phyloP scores from a whole-genome alignment of 2,888 invertebrate genomes.

The Enchytraeus crypticus region DNA sequence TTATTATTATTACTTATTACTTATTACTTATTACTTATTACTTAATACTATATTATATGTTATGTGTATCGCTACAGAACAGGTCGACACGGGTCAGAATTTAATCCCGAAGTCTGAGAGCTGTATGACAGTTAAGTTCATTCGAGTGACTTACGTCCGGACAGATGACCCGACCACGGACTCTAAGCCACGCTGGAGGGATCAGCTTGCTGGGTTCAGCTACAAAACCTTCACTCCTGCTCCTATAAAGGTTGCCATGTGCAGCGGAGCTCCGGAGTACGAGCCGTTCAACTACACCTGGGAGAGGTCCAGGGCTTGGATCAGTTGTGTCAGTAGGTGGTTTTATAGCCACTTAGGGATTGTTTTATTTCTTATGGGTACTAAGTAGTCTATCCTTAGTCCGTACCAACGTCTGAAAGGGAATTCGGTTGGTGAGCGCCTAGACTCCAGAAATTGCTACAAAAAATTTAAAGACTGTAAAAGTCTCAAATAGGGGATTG shows the following conservation, averaged over 20 bases:
- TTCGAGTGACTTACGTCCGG: conserved; percentile 23
- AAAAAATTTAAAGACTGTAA: too few species aligned
- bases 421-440: too few species aligned
- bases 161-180: neutral
- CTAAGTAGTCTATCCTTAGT: neutral
- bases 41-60: too few species aligned
- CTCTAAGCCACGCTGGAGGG: too few species aligned
- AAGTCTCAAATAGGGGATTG: neutral
- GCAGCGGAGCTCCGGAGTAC: conserved; percentile 27
- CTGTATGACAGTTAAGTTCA: conserved; percentile 21
- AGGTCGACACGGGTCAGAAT: conserved; percentile 25
- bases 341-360: too few species aligned
- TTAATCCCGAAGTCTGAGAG: conserved; percentile 27
- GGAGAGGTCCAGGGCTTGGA: conserved; percentile 28
- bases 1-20: too few species aligned
- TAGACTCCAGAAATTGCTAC: too few species aligned
- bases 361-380: neutral
- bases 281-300: conserved; percentile 24
- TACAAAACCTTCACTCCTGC: conserved; percentile 29
- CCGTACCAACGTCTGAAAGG: too few species aligned
- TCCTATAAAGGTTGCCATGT: conserved; percentile 29
- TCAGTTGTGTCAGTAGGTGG: conserved; percentile 25
- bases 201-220: conserved; percentile 20
- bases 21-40: too few species aligned
- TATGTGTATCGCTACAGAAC: too few species aligned